Percentiles rank a stretch among this genome's conserved stretches.
Evolutionary conservation across 2,797 vertebrate species (phyloP).

Genomic region (Platyrinchus mystaceus): DNA sequence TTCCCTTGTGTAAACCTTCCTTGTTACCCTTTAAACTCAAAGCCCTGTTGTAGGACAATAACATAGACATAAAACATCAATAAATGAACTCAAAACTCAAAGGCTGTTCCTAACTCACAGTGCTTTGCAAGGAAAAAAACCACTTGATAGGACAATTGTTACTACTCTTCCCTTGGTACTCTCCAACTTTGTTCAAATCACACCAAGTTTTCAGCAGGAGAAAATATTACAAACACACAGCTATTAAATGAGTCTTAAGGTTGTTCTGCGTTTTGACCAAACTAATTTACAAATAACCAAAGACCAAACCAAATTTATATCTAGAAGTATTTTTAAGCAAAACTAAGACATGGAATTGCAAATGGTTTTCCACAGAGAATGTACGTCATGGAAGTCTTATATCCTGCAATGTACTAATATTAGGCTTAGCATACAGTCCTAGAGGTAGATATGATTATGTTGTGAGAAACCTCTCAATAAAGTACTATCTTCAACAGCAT

Average conservation of each 20-base stretch:
- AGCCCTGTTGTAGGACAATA: neutral
- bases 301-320: neutral
- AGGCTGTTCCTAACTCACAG: neutral
- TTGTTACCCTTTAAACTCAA: neutral
- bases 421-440: neutral
- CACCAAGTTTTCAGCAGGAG: neutral
- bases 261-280: neutral
- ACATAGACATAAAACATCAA: neutral
- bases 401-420: neutral
- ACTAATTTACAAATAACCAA: neutral
- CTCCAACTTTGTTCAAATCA: neutral
- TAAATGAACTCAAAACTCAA: neutral
- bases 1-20: neutral
- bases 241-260: neutral
- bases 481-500: neutral
- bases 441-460: neutral
- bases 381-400: neutral
- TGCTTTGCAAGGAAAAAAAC: neutral
- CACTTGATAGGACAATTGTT: neutral
- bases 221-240: neutral
- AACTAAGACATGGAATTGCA: neutral
- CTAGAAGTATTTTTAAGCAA: neutral
- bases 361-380: neutral
- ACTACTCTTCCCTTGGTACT: neutral
- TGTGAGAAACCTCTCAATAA: neutral